A percentile compares a stretch with the other conserved stretches of the same genome.
Evolutionary conservation across 2,888 invertebrate genomes (phyloP).

Genomic region (Ectobius pallidus): DNA sequence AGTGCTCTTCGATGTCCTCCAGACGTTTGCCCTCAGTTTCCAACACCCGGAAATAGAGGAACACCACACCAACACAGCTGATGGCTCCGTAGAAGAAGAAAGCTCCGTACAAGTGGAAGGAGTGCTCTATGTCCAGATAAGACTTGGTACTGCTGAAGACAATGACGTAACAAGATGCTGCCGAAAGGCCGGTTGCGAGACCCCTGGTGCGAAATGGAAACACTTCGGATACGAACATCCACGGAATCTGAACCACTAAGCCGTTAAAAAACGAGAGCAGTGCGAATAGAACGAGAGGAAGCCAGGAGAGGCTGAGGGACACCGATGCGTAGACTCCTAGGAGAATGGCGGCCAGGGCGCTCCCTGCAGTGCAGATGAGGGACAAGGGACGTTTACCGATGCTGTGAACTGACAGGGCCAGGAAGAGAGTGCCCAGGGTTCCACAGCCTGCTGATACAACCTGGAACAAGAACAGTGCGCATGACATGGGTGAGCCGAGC

Average conservation of each 20-base stretch:
- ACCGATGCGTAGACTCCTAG: not conserved
- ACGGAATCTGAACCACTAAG: conserved; percentile 58
- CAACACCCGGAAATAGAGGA: conserved; percentile 39
- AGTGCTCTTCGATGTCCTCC: conserved; percentile 45
- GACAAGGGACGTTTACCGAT: conserved; percentile 13
- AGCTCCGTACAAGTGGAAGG: conserved; percentile 57
- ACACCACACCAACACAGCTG: conserved; percentile 41
- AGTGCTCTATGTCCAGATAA: conserved; percentile 58
- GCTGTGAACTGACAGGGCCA: conserved; percentile 1
- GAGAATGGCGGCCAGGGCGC: conserved; percentile 1
- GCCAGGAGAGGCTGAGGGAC: conserved; percentile 32
- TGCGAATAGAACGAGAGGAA: conserved; percentile 56
- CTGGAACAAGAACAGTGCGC: too few species aligned
- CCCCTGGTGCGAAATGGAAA: conserved; percentile 55
- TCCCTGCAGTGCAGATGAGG: not conserved
- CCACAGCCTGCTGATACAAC: conserved; percentile 14
- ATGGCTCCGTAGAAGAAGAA: conserved; percentile 59
- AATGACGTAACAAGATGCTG: conserved; percentile 61
- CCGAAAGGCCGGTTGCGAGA: conserved; percentile 60
- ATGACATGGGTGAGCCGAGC: too few species aligned
- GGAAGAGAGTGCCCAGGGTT: not conserved
- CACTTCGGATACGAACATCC: conserved; percentile 63
- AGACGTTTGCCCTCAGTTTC: conserved; percentile 47
- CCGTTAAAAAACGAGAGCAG: conserved; percentile 54
- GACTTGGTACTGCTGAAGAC: conserved; percentile 61